phyloP scores from a whole-genome alignment of 2,888 invertebrate species.

The Harpalus rufipes region DNA sequence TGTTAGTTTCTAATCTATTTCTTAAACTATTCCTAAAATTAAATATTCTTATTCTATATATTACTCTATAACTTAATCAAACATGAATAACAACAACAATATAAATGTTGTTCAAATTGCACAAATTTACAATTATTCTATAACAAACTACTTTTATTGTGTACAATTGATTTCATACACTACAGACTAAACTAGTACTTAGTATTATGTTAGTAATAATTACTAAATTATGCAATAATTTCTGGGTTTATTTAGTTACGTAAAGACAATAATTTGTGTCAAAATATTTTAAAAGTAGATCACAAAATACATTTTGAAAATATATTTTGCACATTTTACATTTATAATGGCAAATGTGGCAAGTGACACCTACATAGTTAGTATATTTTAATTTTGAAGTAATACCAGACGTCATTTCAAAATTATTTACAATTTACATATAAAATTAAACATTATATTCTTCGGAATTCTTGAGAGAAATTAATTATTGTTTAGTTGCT shows the following conservation, averaged over 20 bases:
- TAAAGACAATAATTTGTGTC: too few relatives aligned
- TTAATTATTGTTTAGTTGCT: too few relatives aligned
- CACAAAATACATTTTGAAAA: too few relatives aligned
- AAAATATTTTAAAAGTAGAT: too few relatives aligned
- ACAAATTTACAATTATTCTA: slow-evolving; percentile 52
- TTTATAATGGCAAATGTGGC: too few relatives aligned
- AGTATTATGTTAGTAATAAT: slow-evolving; percentile 11
- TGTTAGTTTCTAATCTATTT: not conserved
- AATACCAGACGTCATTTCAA: not conserved
- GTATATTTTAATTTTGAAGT: not conserved
- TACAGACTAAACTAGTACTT: slow-evolving; percentile 27
- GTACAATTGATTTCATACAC: slow-evolving; percentile 41
- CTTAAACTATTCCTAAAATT: slow-evolving; percentile 14
- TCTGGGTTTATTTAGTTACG: slow-evolving; percentile 13
- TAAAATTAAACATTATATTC: too few relatives aligned
- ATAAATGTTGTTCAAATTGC: slow-evolving; percentile 38
- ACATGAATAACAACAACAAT: slow-evolving; percentile 35
- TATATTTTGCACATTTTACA: too few relatives aligned
- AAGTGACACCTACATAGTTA: not conserved
- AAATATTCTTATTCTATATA: slow-evolving; percentile 28
- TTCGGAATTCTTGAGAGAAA: too few relatives aligned
- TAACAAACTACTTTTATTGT: slow-evolving; percentile 35
- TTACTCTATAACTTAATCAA: slow-evolving; percentile 30
- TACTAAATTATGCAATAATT: slow-evolving; percentile 35
- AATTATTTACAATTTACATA: too few relatives aligned